A percentile compares a stretch with the other conserved stretches of the same genome.
phyloP scores from a whole-genome alignment of 1,140 invertebrate genomes.

The Varroa destructor region DNA sequence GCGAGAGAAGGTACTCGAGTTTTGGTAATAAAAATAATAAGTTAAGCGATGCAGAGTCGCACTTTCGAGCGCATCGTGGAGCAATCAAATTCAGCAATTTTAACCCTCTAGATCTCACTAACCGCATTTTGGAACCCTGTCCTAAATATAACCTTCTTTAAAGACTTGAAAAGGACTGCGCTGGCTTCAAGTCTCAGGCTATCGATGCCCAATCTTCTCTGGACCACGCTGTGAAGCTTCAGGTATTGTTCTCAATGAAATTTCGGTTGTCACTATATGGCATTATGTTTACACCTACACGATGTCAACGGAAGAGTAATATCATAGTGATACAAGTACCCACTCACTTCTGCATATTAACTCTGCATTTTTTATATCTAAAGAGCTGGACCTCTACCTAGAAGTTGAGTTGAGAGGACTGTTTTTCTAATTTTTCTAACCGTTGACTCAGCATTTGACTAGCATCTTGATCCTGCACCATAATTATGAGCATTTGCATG shows the following conservation, averaged over 20 bases:
- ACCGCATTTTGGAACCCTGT: conserved; percentile 26
- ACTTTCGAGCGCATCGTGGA: conserved; percentile 26
- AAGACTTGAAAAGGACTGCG: conserved; percentile 28
- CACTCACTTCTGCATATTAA: too few relatives aligned
- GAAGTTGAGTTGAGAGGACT: too few relatives aligned
- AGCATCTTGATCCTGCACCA: conserved; percentile 11
- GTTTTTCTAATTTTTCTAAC: too few relatives aligned
- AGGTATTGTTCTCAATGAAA: conserved; percentile 16
- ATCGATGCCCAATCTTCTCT: conserved; percentile 26
- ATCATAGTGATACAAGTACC: too few relatives aligned
- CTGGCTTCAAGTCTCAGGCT: conserved; percentile 25
- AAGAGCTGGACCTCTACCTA: too few relatives aligned
- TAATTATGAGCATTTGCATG: too few relatives aligned
- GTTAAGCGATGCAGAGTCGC: background rate
- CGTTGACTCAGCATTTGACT: background rate
- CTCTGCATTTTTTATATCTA: too few relatives aligned
- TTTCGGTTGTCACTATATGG: background rate
- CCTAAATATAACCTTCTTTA: conserved; percentile 25
- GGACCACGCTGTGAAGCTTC: conserved; percentile 28
- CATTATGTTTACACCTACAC: too few relatives aligned
- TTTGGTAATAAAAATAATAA: background rate
- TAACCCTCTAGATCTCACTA: conserved; percentile 17
- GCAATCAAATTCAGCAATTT: background rate
- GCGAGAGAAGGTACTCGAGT: conserved; percentile 71
- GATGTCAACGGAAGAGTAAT: too few relatives aligned